These are phyloP conservation scores for Cyclina sinensis DNA, from an alignment of 1,140 invertebrate genomes.

Conservation along the genomic window DNA sequence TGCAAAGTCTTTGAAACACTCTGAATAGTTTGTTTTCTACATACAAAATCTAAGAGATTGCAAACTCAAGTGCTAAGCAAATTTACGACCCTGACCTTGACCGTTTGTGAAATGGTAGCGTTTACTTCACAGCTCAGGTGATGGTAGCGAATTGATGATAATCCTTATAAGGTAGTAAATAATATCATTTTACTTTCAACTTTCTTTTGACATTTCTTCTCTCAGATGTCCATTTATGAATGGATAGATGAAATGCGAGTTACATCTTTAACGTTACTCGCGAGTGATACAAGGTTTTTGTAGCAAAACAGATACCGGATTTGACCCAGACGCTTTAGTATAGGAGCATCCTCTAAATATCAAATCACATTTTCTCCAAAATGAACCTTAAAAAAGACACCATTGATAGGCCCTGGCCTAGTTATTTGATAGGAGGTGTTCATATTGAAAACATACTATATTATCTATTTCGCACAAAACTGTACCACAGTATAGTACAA, in stretches of 20 bases:
- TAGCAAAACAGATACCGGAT: constrained; percentile 22
- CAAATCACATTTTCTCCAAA: background rate
- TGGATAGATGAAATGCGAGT: background rate
- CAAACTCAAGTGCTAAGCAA: too few relatives aligned
- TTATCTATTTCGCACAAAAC: too few relatives aligned
- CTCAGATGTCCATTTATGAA: background rate
- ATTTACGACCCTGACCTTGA: too few relatives aligned
- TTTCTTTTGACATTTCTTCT: background rate
- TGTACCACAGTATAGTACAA: too few relatives aligned
- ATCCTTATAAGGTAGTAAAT: background rate
- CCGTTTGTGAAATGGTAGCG: too few relatives aligned
- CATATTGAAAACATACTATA: too few relatives aligned
- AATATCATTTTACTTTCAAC: constrained; percentile 1
- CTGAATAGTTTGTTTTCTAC: too few relatives aligned
- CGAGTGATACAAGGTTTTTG: background rate
- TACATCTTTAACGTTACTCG: background rate
- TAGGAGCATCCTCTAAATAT: constrained; percentile 1
- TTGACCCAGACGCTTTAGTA: constrained; percentile 2
- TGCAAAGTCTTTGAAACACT: too few relatives aligned
- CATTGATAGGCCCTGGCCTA: background rate
- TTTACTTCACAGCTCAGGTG: background rate
- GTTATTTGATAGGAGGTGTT: too few relatives aligned
- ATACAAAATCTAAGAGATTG: too few relatives aligned
- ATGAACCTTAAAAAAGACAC: background rate
- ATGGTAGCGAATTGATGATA: background rate